These are phyloP conservation scores for Hermatobates lingyangjiaoensis DNA, from an alignment of 1,140 invertebrate genomes.

Conservation along the genomic window DNA sequence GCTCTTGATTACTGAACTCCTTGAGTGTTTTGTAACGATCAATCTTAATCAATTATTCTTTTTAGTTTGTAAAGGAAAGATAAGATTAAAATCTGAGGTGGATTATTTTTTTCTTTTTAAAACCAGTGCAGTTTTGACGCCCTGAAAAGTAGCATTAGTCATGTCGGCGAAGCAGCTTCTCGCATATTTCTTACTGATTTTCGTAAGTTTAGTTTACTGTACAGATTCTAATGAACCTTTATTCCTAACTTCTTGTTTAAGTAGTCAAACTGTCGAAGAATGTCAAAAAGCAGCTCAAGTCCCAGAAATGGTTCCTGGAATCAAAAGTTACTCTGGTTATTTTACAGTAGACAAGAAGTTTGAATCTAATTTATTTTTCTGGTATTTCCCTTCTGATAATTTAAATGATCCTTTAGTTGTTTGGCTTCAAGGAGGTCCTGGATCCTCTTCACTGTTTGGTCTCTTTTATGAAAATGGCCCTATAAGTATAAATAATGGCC, in stretches of 20 bases:
- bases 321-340: slow-evolving; percentile 36
- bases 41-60: no score
- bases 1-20: no score
- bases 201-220: no score
- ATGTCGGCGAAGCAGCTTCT: no score
- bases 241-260: not conserved
- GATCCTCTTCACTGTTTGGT: slow-evolving; percentile 56
- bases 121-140: no score
- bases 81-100: no score
- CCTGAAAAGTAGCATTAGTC: no score
- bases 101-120: no score
- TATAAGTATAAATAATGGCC: not conserved
- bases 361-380: slow-evolving; percentile 55
- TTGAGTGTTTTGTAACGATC: no score
- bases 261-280: not conserved
- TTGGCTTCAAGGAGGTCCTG: slow-evolving; percentile 75
- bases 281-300: slow-evolving; percentile 8
- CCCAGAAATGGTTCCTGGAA: not conserved
- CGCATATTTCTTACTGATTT: no score
- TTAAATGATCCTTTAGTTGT: slow-evolving; percentile 36
- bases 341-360: slow-evolving; percentile 44
- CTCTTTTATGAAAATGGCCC: slow-evolving; percentile 51
- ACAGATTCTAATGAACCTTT: not conserved
- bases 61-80: no score
- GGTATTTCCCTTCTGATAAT: slow-evolving; percentile 47